A percentile compares a stretch with the other conserved stretches of the same genome.
These are phyloP conservation scores for Hydractinia echinata DNA, from an alignment of 30 jellyfish, hydroid and myxozoan species.

Conservation along the genomic window DNA sequence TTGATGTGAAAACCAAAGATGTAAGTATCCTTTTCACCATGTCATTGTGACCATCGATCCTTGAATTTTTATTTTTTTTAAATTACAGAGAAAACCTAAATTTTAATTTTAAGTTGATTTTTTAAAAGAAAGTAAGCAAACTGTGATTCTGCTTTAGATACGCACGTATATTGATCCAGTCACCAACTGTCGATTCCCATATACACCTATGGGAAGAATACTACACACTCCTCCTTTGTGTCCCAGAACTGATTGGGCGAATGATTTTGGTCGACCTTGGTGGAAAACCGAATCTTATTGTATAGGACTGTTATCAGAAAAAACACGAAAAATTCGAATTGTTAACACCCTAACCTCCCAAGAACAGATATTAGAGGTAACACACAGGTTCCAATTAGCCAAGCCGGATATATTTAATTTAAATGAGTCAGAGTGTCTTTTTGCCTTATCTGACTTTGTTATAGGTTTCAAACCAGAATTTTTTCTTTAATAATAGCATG, in stretches of 20 bases:
- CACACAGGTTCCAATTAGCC: background rate
- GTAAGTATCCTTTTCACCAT: slow-evolving; percentile 40
- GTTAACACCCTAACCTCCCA: slow-evolving; percentile 86
- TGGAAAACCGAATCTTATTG: slow-evolving; percentile 83
- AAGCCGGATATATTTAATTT: no score
- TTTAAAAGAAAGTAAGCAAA: no score
- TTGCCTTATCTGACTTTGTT: no score
- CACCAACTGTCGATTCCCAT: slow-evolving; percentile 69
- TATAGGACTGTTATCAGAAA: slow-evolving; percentile 76
- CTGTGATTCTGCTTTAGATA: slow-evolving; percentile 38
- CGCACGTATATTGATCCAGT: slow-evolving; percentile 67
- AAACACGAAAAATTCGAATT: slow-evolving; percentile 70
- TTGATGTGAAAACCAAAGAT: slow-evolving; percentile 83
- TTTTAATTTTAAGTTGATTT: background rate
- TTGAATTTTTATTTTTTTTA: background rate
- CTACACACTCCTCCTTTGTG: slow-evolving; percentile 90
- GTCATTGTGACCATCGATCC: background rate
- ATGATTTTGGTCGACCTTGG: slow-evolving; percentile 97
- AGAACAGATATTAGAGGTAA: slow-evolving; percentile 85
- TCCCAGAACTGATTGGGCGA: slow-evolving; percentile 95
- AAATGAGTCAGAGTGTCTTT: no score
- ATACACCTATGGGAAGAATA: slow-evolving; percentile 84
- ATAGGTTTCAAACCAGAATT: no score
- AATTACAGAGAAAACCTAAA: background rate
- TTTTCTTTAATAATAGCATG: no score